These are phyloP conservation scores for Drosophila falleni DNA, from an alignment of 2,888 invertebrate species.

Conservation along the genomic window DNA sequence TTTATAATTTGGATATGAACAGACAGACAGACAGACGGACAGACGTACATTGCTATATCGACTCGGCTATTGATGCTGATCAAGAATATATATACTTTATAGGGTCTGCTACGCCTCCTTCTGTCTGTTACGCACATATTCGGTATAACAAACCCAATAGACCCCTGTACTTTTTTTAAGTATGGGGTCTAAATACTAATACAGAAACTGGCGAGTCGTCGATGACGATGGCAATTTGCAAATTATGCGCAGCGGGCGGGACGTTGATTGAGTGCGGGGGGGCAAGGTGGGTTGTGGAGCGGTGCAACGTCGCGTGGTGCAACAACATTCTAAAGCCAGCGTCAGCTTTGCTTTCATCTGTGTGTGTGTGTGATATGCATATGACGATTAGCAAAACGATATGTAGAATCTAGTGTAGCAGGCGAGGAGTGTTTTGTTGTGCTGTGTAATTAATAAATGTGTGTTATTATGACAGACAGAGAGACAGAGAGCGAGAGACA, in stretches of 20 bases:
- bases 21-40: no score
- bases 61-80: no score
- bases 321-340: conserved; percentile 76
- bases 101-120: no score
- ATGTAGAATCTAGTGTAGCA: conserved; percentile 36
- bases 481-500: background rate
- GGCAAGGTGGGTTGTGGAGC: conserved; percentile 9
- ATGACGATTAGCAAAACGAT: conserved; percentile 49
- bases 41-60: no score
- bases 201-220: conserved; percentile 39
- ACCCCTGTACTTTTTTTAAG: no score
- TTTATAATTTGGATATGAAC: no score
- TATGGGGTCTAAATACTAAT: no score
- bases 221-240: conserved; percentile 73
- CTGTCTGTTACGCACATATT: no score
- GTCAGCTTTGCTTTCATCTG: conserved; percentile 41
- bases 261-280: conserved; percentile 48
- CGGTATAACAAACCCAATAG: no score
- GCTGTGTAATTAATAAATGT: conserved; percentile 77
- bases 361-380: conserved; percentile 43
- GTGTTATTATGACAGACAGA: conserved; percentile 72
- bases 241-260: conserved; percentile 69
- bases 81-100: no score
- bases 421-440: conserved; percentile 41
- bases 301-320: conserved; percentile 48